phyloP scores from a whole-genome alignment of 2,797 vertebrate species.

The Telmatherina bonti region DNA sequence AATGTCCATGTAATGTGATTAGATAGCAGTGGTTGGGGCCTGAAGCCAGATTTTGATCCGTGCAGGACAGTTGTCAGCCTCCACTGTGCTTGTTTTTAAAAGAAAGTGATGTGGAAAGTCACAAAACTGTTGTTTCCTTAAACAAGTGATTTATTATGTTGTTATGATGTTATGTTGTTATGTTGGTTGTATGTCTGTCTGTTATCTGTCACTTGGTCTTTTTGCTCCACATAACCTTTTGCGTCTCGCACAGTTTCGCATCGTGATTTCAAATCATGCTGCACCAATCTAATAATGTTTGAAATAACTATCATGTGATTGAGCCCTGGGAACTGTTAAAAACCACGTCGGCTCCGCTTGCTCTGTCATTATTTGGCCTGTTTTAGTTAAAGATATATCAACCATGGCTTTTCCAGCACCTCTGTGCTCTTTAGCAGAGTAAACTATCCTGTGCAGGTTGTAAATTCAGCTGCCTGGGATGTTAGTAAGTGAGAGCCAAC shows the following conservation, averaged over 20 bases:
- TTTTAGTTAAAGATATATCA: neutral
- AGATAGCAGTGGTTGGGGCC: neutral
- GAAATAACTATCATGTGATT: neutral
- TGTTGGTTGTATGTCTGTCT: neutral
- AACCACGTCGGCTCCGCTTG: neutral
- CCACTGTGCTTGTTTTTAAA: conserved; percentile 17
- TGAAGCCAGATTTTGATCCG: conserved; percentile 13
- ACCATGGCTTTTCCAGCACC: conserved; percentile 6
- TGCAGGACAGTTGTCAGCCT: conserved; percentile 2
- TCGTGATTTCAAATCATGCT: neutral
- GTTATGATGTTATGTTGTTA: no score
- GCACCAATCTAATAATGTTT: neutral
- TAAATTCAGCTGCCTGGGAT: conserved; percentile 35
- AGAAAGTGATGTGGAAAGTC: conserved; percentile 34
- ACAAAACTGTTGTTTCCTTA: conserved; percentile 1
- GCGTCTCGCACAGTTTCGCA: neutral
- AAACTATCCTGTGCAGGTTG: neutral
- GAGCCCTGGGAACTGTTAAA: no score
- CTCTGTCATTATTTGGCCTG: conserved; percentile 18
- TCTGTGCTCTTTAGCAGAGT: neutral
- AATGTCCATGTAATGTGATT: conserved; percentile 18
- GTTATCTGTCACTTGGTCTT: neutral
- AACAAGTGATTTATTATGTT: no score
- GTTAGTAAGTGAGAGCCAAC: conserved; percentile 45
- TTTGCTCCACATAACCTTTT: no score